Evolutionary conservation across 2,888 invertebrate species (phyloP), one percentile per base, ranked within the genome.

Genomic region (Prenolepis imparis): DNA sequence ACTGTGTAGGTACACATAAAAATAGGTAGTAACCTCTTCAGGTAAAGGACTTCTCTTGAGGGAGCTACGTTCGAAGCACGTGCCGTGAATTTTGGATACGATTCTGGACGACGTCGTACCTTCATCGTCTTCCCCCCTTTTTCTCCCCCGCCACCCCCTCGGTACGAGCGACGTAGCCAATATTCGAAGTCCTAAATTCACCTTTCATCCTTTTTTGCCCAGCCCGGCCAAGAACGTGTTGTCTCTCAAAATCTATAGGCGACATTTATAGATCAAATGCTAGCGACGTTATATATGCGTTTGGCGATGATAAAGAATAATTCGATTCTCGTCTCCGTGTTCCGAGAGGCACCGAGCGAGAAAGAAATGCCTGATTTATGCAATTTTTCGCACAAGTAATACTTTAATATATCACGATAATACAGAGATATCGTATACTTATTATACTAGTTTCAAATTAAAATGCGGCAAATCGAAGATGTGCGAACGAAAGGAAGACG

Each of bases 71-170:
- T 67, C 48, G 9, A 61, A 32, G 78, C 61, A 73, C 91, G 90
- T 91, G 90, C 82, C 8, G 55, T 84, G 90, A 90, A 90, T 90
- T 90, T 82, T 74, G 61, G 82, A 85, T 87, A 83, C 78, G 59
- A 44, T 73, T 24, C 77, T 28, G 41, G 1, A 11, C 55, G 1
- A 11, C 55, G 74, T 41, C 77, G 73, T 55, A 68, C 72, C 52
- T 68, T 72, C 73, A 48, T 52, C 75, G 39, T 28, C 39, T 24
- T 24, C 41, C 15, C 21, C 21, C 18, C 15, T 12, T 28, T 28
- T 28, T 3, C 28, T 4, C 21, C 15, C n/a, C 52, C 36, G 6
- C 8, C 18, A 36, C 36, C 55, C 70, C 67, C 70, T 64, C 73
- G 21, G 68, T 72, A 59, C 18, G 67, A 67, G 57, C 64, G 74